Evolutionary conservation across 1,140 invertebrate genomes (phyloP).

Genomic region (Musca domestica): DNA sequence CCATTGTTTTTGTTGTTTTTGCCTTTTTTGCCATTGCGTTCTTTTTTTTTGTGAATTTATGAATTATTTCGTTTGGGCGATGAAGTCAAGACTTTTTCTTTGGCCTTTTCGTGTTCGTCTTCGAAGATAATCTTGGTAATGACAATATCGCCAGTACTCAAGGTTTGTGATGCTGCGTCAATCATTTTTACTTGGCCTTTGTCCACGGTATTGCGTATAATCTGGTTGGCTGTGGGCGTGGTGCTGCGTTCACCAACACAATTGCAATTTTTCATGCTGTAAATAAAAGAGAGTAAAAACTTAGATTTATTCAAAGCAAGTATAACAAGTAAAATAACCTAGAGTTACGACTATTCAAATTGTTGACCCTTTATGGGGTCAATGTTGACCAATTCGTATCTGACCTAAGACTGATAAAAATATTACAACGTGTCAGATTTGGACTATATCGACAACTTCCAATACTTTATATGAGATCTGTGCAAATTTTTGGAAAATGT

Average conservation of each 20-base stretch:
- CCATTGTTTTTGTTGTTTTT: background rate
- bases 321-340: background rate
- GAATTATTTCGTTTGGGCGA: slow-evolving; percentile 49
- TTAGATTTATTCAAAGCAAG: background rate
- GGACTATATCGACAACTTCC: too few species aligned
- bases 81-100: slow-evolving; percentile 58
- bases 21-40: background rate
- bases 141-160: slow-evolving; percentile 91
- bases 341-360: too few species aligned
- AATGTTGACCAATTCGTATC: too few species aligned
- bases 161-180: slow-evolving; percentile 70
- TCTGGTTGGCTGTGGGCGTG: slow-evolving; percentile 34
- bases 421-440: too few species aligned
- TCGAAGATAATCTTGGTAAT: slow-evolving; percentile 86
- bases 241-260: slow-evolving; percentile 48
- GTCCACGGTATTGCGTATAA: slow-evolving; percentile 7
- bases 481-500: too few species aligned
- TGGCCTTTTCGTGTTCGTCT: slow-evolving; percentile 62
- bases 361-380: too few species aligned
- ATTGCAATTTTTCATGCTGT: slow-evolving; percentile 49
- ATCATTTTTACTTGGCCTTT: slow-evolving; percentile 39
- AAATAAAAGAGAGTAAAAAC: slow-evolving; percentile 4
- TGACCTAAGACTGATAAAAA: too few species aligned
- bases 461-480: too few species aligned
- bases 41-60: slow-evolving; percentile 12